These are phyloP conservation scores for Mythimna lalbum DNA, from an alignment of 2,888 invertebrate species.

Conservation along the genomic window DNA sequence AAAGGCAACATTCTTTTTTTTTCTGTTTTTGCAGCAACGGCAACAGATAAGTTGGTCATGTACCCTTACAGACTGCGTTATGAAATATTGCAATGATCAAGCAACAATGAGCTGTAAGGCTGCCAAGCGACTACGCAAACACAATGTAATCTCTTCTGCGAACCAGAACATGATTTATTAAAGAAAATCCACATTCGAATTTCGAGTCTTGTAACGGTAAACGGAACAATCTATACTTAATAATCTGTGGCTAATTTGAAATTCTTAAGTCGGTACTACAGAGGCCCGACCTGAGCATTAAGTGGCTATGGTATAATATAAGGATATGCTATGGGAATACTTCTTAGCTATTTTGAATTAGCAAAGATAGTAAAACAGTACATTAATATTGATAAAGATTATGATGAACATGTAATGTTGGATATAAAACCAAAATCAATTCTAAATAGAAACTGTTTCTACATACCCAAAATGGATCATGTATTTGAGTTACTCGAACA, in stretches of 20 bases:
- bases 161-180: slow-evolving; percentile 80
- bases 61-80: slow-evolving; percentile 64
- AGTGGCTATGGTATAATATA: slow-evolving; percentile 44
- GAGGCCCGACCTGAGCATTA: slow-evolving; percentile 52
- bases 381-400: slow-evolving; percentile 9
- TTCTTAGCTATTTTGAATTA: slow-evolving; percentile 40
- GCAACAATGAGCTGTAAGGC: slow-evolving; percentile 78
- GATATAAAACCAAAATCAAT: not conserved
- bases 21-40: slow-evolving; percentile 27
- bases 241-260: slow-evolving; percentile 73
- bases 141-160: slow-evolving; percentile 82
- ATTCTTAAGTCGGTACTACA: slow-evolving; percentile 65
- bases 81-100: slow-evolving; percentile 72
- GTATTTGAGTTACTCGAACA: no score
- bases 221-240: slow-evolving; percentile 72
- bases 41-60: slow-evolving; percentile 53
- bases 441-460: no score
- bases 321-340: slow-evolving; percentile 41
- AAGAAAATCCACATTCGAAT: slow-evolving; percentile 77
- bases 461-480: no score
- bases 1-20: slow-evolving; percentile 36
- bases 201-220: slow-evolving; percentile 73
- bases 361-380: not conserved
- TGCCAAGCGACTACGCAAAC: slow-evolving; percentile 71
- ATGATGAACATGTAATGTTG: not conserved